Percentiles rank a stretch among this genome's conserved stretches.
These are phyloP conservation scores for Hippopotamus amphibius DNA, from an alignment of 2,113 vertebrate species.

Conservation along the genomic window DNA sequence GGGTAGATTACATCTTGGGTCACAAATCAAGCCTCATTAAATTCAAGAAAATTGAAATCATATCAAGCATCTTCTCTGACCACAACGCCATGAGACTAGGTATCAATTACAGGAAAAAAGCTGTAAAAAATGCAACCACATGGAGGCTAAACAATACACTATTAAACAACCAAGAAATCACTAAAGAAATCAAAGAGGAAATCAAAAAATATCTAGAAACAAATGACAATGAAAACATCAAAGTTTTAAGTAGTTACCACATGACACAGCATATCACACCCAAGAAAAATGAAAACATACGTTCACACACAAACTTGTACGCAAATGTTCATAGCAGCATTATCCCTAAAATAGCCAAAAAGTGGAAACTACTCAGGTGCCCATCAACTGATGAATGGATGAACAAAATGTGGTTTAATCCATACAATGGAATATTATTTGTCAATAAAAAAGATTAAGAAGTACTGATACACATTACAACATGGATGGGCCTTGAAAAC, in stretches of 20 bases:
- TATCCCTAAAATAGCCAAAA: slow-evolving; percentile 42
- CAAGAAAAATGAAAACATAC: slow-evolving; percentile 10
- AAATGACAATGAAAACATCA: neutral
- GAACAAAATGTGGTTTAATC: neutral
- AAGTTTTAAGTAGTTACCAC: neutral
- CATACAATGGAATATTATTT: slow-evolving; percentile 8
- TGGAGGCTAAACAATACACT: no score
- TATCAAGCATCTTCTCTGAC: no score
- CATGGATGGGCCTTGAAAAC: slow-evolving; percentile 3
- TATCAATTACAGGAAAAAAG: no score
- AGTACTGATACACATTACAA: neutral
- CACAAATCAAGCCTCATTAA: no score
- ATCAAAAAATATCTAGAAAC: no score
- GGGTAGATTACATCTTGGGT: no score
- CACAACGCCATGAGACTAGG: no score
- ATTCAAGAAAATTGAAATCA: no score
- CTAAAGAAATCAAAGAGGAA: no score
- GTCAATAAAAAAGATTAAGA: neutral
- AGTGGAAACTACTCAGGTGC: neutral
- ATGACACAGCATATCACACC: neutral
- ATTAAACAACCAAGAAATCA: no score
- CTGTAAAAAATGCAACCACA: no score
- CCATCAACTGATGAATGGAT: neutral
- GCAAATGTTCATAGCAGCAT: slow-evolving; percentile 13
- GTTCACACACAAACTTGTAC: neutral